Evolutionary conservation across 2,888 invertebrate species (phyloP).

Genomic region (Drosophila setosimentum): DNA sequence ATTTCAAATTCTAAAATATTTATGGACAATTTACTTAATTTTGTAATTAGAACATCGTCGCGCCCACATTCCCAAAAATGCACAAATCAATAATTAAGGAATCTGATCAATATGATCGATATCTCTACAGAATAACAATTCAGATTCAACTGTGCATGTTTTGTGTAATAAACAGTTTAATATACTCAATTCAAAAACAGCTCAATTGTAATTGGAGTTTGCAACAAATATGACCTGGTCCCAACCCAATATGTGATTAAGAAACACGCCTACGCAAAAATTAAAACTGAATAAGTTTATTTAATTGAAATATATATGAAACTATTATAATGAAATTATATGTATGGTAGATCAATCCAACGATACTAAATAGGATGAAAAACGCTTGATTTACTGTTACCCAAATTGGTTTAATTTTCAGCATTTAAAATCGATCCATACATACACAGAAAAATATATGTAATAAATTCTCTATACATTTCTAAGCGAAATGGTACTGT

Average conservation of each 20-base stretch:
- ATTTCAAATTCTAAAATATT: constrained; percentile 63
- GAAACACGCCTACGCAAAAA: constrained; percentile 59
- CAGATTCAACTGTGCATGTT: constrained; percentile 23
- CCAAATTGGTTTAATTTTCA: constrained; percentile 43
- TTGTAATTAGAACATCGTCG: constrained; percentile 47
- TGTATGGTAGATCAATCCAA: constrained; percentile 38
- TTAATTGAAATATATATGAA: constrained; percentile 38
- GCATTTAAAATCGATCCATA: constrained; percentile 57
- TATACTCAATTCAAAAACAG: constrained; percentile 32
- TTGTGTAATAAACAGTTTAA: constrained; percentile 30
- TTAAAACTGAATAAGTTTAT: constrained; percentile 42
- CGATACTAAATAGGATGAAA: constrained; percentile 37
- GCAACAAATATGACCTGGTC: constrained; percentile 49
- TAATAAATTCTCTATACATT: constrained; percentile 67
- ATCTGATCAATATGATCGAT: not conserved
- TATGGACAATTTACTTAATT: constrained; percentile 83
- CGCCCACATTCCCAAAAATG: constrained; percentile 58
- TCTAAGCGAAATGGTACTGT: constrained; percentile 51
- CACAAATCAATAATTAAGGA: constrained; percentile 25
- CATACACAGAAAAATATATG: constrained; percentile 28
- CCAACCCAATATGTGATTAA: constrained; percentile 69
- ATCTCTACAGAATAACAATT: not conserved
- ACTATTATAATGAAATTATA: constrained; percentile 35
- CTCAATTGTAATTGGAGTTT: constrained; percentile 57
- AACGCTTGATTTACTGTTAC: constrained; percentile 44